Conservation (phyloP, 2,797 vertebrate genomes). For the Leptatherina wallacei region DNA sequence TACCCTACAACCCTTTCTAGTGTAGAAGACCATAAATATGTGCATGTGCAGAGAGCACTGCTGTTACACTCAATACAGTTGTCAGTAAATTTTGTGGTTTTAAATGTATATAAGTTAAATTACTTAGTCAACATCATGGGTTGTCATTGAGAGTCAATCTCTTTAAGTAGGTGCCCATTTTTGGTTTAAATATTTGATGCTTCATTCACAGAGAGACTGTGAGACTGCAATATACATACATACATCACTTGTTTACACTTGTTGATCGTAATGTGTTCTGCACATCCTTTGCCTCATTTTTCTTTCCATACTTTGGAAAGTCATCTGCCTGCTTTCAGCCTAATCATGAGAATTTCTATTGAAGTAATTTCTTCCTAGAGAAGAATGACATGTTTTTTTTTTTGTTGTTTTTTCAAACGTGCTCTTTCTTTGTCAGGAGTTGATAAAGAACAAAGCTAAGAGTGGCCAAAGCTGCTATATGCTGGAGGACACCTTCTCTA, state of each 20-base stretch:
- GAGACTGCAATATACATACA: too few relatives aligned
- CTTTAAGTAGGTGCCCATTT: neutral
- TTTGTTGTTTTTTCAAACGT: too few relatives aligned
- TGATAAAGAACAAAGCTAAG: slow-evolving; percentile 95
- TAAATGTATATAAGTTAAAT: neutral
- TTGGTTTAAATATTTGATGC: neutral
- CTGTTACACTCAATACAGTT: neutral
- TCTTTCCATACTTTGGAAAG: neutral
- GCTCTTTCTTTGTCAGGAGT: slow-evolving; percentile 80
- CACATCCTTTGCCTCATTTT: neutral
- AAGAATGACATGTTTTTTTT: neutral
- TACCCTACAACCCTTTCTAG: neutral
- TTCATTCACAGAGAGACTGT: neutral
- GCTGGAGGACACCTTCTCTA: slow-evolving; percentile 92
- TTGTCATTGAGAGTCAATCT: neutral
- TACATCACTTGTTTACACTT: neutral
- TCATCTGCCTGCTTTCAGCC: neutral
- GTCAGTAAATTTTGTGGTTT: neutral
- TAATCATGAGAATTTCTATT: neutral
- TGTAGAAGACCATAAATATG: neutral
- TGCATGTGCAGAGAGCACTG: neutral
- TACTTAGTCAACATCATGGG: neutral
- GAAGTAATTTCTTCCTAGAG: neutral
- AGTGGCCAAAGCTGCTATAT: slow-evolving; percentile 90
- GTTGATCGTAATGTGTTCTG: too few relatives aligned